These are phyloP conservation scores for Epizoanthus scotinus DNA, from an alignment of 92 coral and sea anemone species.

Conservation along the genomic window DNA sequence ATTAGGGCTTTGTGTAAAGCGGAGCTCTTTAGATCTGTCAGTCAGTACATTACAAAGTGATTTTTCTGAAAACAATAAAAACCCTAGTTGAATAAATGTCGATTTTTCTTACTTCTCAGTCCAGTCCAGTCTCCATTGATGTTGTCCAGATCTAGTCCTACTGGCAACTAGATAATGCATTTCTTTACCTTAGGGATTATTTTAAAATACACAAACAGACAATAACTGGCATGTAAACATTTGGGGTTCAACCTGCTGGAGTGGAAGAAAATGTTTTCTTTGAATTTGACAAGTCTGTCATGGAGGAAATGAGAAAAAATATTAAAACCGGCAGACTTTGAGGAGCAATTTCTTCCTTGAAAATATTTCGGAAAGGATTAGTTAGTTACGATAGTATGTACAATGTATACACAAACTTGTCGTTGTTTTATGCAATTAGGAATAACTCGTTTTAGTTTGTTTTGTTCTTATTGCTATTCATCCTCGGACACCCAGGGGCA, in stretches of 20 bases:
- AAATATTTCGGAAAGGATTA: neutral
- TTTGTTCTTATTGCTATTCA: neutral
- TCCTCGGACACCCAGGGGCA: no score
- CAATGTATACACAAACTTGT: neutral
- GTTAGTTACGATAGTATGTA: slow-evolving; percentile 13
- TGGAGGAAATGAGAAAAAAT: neutral
- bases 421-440: neutral
- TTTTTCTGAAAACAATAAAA: slow-evolving; percentile 3
- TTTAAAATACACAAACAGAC: neutral
- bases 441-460: neutral
- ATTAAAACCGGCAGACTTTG: neutral
- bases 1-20: slow-evolving; percentile 22
- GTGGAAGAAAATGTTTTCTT: neutral
- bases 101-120: neutral
- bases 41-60: neutral
- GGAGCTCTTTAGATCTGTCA: slow-evolving; percentile 10
- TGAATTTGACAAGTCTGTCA: neutral
- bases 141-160: neutral
- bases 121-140: neutral
- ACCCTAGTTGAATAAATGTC: neutral
- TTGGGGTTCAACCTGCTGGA: neutral
- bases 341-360: neutral
- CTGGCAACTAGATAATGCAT: neutral
- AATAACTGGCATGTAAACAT: neutral
- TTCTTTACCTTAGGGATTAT: slow-evolving; percentile 25